A percentile compares a stretch with the other conserved stretches of the same genome.
Evolutionary conservation across 2,888 invertebrate species (phyloP).

Genomic region (Syritta pipiens): DNA sequence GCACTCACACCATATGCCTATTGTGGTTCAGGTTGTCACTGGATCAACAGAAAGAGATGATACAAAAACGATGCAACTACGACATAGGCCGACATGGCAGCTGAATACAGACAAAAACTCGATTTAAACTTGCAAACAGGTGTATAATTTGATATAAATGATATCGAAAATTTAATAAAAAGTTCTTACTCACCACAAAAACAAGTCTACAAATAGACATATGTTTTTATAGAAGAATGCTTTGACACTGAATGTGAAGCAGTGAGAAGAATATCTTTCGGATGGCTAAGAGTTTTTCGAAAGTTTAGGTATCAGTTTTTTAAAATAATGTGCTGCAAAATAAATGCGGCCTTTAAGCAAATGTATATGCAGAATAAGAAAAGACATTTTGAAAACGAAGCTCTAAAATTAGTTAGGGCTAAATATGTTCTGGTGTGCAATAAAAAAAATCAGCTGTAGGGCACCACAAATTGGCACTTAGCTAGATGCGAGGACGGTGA

Average conservation of each 20-base stretch:
- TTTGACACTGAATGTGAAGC: neutral
- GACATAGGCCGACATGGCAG: too few relatives aligned
- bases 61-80: too few relatives aligned
- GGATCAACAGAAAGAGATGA: too few relatives aligned
- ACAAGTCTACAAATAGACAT: too few relatives aligned
- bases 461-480: neutral
- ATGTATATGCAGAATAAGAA: neutral
- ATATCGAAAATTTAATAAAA: neutral
- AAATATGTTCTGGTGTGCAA: neutral
- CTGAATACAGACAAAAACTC: neutral
- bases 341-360: neutral
- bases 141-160: neutral
- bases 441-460: neutral
- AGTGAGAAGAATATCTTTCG: conserved; percentile 2
- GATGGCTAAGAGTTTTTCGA: conserved; percentile 6
- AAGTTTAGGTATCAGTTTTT: neutral
- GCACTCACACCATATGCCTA: too few relatives aligned
- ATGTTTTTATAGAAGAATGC: neutral
- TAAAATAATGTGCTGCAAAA: neutral
- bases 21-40: too few relatives aligned
- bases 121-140: neutral
- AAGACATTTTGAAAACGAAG: neutral
- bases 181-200: too few relatives aligned
- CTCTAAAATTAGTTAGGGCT: too few relatives aligned
- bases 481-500: too few relatives aligned